A percentile compares a stretch with the other conserved stretches of the same genome.
Conservation (phyloP, 1,140 invertebrate genomes). For the Achatina immaculata region DNA sequence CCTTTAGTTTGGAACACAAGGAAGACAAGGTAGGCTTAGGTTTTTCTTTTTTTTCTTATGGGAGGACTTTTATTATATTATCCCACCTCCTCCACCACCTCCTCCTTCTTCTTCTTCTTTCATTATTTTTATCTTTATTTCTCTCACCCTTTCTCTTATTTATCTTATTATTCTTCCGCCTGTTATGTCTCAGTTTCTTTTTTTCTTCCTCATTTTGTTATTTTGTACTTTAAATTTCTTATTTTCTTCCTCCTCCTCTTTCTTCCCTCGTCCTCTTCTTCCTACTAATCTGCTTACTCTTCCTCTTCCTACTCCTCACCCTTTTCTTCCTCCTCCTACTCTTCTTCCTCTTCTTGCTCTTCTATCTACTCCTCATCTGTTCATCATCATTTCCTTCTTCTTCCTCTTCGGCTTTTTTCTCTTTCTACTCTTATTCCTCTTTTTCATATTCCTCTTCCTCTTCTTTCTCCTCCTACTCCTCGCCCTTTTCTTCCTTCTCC, state of each 20-base stretch:
- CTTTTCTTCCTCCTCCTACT: not conserved
- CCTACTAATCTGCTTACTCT: not conserved
- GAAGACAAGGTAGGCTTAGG: too few relatives aligned
- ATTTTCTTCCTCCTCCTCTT: not conserved
- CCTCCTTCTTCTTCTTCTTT: not conserved
- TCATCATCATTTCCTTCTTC: slow-evolving; percentile 8
- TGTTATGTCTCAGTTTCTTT: slow-evolving; percentile 1
- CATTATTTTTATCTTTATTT: not conserved
- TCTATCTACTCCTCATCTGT: not conserved
- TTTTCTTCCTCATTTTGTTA: slow-evolving; percentile 3
- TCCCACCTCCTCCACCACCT: not conserved
- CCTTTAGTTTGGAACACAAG: too few relatives aligned
- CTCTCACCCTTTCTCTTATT: not conserved
- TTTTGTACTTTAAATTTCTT: not conserved
- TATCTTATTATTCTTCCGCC: not conserved
- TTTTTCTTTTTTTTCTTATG: too few relatives aligned
- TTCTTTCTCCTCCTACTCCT: not conserved
- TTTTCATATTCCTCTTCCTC: not conserved
- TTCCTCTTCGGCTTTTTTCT: not conserved
- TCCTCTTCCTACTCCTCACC: not conserved
- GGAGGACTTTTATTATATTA: too few relatives aligned
- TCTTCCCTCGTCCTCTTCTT: not conserved
- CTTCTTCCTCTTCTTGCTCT: slow-evolving; percentile 2
- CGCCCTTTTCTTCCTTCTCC: not conserved
- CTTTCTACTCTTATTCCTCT: not conserved